Evolutionary conservation across 1,140 invertebrate species (phyloP), one percentile per base, ranked within the genome.

Genomic region (Drosophila nasuta): DNA sequence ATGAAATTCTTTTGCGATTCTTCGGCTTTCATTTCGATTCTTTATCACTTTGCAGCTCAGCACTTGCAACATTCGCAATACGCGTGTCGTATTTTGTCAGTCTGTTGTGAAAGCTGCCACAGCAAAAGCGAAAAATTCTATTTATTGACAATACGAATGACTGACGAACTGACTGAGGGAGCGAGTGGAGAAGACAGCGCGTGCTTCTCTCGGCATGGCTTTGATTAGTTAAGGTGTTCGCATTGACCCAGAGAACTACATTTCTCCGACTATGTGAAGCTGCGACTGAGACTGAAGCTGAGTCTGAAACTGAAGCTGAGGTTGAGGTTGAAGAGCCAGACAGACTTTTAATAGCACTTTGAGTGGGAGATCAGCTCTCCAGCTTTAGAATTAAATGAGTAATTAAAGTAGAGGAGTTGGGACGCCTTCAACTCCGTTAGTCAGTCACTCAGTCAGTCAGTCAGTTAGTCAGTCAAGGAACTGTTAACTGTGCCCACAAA

Each of bases 231-330:
- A 77, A 81, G 85, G 83, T 83, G 62, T 52, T 88, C 85, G 85
- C 75, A 83, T 88, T 88, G 85, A 88, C 85, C 85, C 85, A 88
- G 65, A 88, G 85, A 88, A 89, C 85, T 88, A 88, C 80, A 82
- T 88, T 88, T 48, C 64, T 6, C 57, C 43, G 11, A 56, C 52
- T n/a, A 33, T 51, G 38, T 45, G 58, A 63, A 15, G 30, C 17
- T 49, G 28, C 3, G 5, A 5, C 20, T 20, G 0, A 0, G 20
- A 20, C 35, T 28, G 49, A 62, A 4, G 60, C 46, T n/a, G 56
- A 28, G 8, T 11, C 10, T 35, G 54, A 58, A 5, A 10, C 17
- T 20, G 54, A 5, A 10, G 15, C 15, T 38, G 48, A 57, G 7
- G 51, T 35, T 38, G 48, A 62, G 10, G 51, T 45, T 81, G 71